Percentiles rank a stretch among this genome's conserved stretches.
Evolutionary conservation across 1,140 invertebrate genomes (phyloP).

Genomic region (Lepidotrigona ventralis): DNA sequence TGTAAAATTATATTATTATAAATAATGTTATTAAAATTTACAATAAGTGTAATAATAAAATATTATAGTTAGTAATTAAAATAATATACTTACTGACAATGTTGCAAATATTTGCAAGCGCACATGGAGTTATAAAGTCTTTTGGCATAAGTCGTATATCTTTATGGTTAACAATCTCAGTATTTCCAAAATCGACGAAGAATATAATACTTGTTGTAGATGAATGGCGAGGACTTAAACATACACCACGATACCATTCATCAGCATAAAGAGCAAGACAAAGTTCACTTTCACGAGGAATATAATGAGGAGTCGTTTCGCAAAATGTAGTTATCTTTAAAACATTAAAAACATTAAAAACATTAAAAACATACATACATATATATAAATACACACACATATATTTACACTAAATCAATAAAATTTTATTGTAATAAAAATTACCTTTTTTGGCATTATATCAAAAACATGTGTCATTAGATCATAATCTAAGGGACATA

Average conservation of each 20-base stretch:
- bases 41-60: conserved; percentile 7
- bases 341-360: conserved; percentile 15
- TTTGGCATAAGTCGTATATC: conserved; percentile 72
- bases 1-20: conserved; percentile 46
- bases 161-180: conserved; percentile 62
- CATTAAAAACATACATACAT: not conserved
- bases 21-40: conserved; percentile 8
- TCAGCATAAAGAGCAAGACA: conserved; percentile 69
- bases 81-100: conserved; percentile 68
- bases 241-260: conserved; percentile 70
- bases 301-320: conserved; percentile 63
- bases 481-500: conserved; percentile 59
- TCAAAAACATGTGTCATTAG: conserved; percentile 57
- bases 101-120: conserved; percentile 62
- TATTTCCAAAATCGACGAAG: conserved; percentile 74
- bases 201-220: conserved; percentile 55
- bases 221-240: conserved; percentile 48
- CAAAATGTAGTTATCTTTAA: conserved; percentile 69
- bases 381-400: not conserved
- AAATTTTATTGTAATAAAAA: not conserved
- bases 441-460: conserved; percentile 64
- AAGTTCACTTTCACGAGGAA: conserved; percentile 72
- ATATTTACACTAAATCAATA: not conserved
- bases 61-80: not conserved
- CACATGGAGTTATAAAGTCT: conserved; percentile 65